phyloP scores from a whole-genome alignment of 2,113 vertebrate genomes.

The Pseudopodoces humilis region DNA sequence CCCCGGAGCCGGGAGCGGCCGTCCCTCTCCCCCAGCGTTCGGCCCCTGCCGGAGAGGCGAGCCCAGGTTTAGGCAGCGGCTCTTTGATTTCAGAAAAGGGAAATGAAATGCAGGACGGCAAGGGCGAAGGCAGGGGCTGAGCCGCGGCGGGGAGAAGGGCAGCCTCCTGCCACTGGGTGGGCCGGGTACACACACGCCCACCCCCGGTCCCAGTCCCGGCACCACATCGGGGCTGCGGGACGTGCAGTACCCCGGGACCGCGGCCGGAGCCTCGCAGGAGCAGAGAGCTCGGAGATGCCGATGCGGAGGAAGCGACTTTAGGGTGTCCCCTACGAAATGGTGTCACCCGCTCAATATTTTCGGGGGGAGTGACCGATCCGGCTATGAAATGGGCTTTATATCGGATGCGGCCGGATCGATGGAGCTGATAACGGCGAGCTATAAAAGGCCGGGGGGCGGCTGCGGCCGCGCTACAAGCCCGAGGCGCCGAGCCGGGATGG shows the following conservation, averaged over 20 bases:
- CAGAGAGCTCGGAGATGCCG: not conserved
- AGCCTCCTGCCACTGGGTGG: not conserved
- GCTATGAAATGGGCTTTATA: constrained; percentile 54
- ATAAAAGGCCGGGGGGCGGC: constrained; percentile 78
- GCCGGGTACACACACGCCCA: not conserved
- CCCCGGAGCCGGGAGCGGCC: not conserved
- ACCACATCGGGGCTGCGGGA: not conserved
- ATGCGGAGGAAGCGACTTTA: constrained; percentile 11
- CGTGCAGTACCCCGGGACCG: not conserved
- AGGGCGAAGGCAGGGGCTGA: not conserved
- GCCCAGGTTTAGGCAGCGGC: not conserved
- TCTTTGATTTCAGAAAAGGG: not conserved
- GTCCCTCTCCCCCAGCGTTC: not conserved
- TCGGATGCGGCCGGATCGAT: constrained; percentile 77
- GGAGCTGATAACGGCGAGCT: constrained; percentile 75
- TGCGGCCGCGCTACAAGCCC: constrained; percentile 29
- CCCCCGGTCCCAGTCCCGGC: not conserved
- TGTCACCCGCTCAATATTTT: constrained; percentile 53
- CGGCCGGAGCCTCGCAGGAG: not conserved
- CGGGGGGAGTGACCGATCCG: constrained; percentile 40
- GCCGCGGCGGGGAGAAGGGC: not conserved
- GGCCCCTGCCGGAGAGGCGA: not conserved
- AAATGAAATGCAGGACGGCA: not conserved
- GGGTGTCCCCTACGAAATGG: constrained; percentile 39
- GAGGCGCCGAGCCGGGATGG: not conserved